These are phyloP conservation scores for Dinocampus coccinellae DNA, from an alignment of 2,888 invertebrate species.

Conservation along the genomic window DNA sequence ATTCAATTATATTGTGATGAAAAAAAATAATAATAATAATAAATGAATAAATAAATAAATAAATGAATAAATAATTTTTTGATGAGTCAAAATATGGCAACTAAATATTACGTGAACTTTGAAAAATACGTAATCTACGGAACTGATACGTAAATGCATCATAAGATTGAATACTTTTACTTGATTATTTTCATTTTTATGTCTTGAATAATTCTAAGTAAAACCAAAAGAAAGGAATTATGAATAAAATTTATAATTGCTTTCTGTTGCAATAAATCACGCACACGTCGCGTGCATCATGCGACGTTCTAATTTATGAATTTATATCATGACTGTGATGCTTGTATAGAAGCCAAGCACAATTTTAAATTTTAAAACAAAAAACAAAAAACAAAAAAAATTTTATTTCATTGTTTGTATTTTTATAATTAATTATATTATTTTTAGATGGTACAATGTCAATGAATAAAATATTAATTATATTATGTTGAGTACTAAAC, in stretches of 20 bases:
- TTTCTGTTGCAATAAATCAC: conserved; percentile 26
- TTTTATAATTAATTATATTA: background rate
- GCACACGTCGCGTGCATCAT: conserved; percentile 10
- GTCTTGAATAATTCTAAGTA: background rate
- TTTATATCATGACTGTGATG: conserved; percentile 46
- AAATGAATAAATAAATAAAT: too few species aligned
- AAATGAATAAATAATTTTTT: background rate
- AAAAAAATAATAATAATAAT: too few species aligned
- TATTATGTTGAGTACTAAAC: conserved; percentile 14
- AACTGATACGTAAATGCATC: background rate
- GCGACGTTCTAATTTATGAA: conserved; percentile 38
- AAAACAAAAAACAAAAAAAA: too few species aligned
- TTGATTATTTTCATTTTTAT: conserved; percentile 4
- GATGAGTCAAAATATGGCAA: background rate
- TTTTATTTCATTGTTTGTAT: conserved; percentile 7
- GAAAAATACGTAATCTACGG: background rate
- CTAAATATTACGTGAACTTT: background rate
- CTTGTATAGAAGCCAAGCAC: conserved; percentile 39
- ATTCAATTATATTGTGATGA: background rate
- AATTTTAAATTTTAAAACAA: conserved; percentile 26
- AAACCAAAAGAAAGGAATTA: background rate
- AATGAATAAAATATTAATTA: conserved; percentile 21
- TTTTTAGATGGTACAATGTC: conserved; percentile 18
- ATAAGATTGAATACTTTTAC: conserved; percentile 19
- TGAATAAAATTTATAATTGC: conserved; percentile 20